These are phyloP conservation scores for Camponotus floridanus DNA, from an alignment of 1,140 invertebrate genomes.

Conservation along the genomic window DNA sequence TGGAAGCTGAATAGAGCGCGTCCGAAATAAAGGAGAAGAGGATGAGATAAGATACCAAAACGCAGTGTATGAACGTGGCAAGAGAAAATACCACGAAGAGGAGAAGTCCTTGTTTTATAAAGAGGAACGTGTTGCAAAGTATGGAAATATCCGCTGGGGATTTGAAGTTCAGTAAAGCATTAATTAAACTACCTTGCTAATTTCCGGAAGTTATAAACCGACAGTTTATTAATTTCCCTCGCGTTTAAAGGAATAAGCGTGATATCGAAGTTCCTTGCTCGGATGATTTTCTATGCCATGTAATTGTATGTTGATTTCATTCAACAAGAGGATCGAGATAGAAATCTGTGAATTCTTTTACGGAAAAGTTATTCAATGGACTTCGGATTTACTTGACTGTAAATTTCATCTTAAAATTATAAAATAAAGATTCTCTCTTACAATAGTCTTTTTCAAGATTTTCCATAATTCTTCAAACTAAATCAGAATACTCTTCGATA, in stretches of 20 bases:
- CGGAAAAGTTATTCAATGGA: slow-evolving; percentile 31
- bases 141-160: slow-evolving; percentile 53
- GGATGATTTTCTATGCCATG: slow-evolving; percentile 41
- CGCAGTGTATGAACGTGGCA: background rate
- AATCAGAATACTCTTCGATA: slow-evolving; percentile 10
- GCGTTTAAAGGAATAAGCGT: slow-evolving; percentile 60
- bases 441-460: background rate
- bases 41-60: slow-evolving; percentile 43
- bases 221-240: slow-evolving; percentile 60
- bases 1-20: slow-evolving; percentile 53
- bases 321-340: background rate
- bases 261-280: slow-evolving; percentile 49
- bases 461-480: background rate
- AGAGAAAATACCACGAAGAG: slow-evolving; percentile 43
- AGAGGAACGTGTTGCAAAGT: slow-evolving; percentile 50
- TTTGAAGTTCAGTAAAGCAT: slow-evolving; percentile 61
- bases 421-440: background rate
- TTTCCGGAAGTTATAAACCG: slow-evolving; percentile 61
- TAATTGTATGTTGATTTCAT: slow-evolving; percentile 56
- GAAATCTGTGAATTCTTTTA: slow-evolving; percentile 49
- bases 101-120: background rate
- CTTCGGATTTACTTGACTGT: background rate
- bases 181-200: slow-evolving; percentile 62
- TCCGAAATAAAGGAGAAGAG: slow-evolving; percentile 28
- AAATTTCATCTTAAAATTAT: slow-evolving; percentile 30